Evolutionary conservation across 1,140 invertebrate genomes (phyloP), one percentile per base, ranked within the genome.

Genomic region (Onthophagus taurus): DNA sequence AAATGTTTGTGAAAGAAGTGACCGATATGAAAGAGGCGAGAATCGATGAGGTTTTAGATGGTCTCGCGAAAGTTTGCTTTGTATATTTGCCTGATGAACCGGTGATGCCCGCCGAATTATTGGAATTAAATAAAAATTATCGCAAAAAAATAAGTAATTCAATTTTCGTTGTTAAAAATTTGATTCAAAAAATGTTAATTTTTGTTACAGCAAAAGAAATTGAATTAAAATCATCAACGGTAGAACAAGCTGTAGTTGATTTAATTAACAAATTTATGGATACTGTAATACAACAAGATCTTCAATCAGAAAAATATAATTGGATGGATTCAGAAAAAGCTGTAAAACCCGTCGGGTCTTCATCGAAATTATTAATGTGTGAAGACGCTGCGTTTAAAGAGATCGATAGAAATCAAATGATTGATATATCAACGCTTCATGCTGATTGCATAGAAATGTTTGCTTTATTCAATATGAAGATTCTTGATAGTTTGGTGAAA

Each of bases 11-110:
- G 3, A 81, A 80, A 54, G 74, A 78, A 63, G 70, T 84, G 0
- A 71, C 74, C 31, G 83, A 89, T 51, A 78, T 89, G 51, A 83
- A 83, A 52, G 79, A 83, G 60, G 77, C 81, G 35, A 72, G 81
- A 50, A 77, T 89, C 18, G 80, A 86, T 53, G 76, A 77, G 35
- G 73, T 82, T 17, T 66, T 89, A 13, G 66, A 74, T 19, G 75
- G 73, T 1, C 81, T 89, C 54, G 63, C 74, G 0, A 66, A 72
- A 26, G 81, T 74, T 1, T 62, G 70, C 29, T 64, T 90, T 12
- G 72, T 86, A 12, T 75, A 79, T 56, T 60, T 89, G 13, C 75
- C 78, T 1, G 64, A 75, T 21, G 61, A 77, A 45, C 75, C 86
- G 0, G 71, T 83, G 45, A 70, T 70, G 37, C 76, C 82, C 0